phyloP scores from a whole-genome alignment of 92 coral and sea anemone species.

The Umimayanthus kanabou region DNA sequence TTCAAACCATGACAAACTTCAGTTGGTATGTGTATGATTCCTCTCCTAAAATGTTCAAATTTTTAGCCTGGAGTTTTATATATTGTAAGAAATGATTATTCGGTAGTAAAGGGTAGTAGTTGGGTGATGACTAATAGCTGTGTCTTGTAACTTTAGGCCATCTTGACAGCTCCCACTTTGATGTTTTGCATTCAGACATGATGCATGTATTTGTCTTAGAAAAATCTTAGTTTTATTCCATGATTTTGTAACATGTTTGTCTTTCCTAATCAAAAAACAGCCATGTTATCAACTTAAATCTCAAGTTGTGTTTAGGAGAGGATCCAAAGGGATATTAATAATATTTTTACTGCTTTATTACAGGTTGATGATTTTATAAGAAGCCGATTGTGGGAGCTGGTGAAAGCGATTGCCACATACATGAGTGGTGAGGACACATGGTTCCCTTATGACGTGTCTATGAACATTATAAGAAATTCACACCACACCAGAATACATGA shows the following conservation, averaged over 20 bases:
- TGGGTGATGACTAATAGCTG: too few species aligned
- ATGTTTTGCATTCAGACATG: too few species aligned
- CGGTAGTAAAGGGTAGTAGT: too few species aligned
- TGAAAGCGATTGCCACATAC: conserved; percentile 73
- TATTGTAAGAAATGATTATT: too few species aligned
- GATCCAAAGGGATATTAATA: neutral
- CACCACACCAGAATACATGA: conserved; percentile 94
- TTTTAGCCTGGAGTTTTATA: too few species aligned
- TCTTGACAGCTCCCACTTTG: too few species aligned
- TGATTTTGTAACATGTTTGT: neutral
- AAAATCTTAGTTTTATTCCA: too few species aligned
- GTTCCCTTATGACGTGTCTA: conserved; percentile 96
- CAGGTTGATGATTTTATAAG: conserved; percentile 77
- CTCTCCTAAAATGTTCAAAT: too few species aligned
- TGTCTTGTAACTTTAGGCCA: too few species aligned
- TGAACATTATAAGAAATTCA: conserved; percentile 88
- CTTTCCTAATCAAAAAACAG: neutral
- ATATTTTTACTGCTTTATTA: neutral
- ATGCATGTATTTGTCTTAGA: too few species aligned
- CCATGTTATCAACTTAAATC: neutral
- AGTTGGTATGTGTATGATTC: too few species aligned
- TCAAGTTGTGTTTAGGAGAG: neutral
- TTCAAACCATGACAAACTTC: too few species aligned
- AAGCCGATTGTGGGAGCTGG: conserved; percentile 84
- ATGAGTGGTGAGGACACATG: conserved; percentile 79